Percentiles rank a stretch among this genome's conserved stretches.
Evolutionary conservation across 2,113 vertebrate species (phyloP).

Genomic region (Anoplopoma fimbria): DNA sequence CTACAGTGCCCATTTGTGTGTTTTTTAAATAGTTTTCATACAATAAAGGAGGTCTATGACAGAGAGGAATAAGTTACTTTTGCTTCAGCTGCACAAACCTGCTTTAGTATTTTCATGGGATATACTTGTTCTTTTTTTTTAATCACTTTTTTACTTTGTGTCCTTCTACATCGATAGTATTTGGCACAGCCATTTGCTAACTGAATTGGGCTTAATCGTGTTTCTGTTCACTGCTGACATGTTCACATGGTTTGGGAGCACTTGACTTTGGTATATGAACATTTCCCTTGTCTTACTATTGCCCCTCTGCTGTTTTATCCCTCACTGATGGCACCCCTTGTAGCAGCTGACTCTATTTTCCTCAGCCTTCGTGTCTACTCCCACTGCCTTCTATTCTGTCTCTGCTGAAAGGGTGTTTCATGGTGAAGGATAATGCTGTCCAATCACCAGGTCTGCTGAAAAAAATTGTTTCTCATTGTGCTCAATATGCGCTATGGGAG

Average conservation of each 20-base stretch:
- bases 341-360: constrained; percentile 51
- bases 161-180: background rate
- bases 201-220: constrained; percentile 32
- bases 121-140: background rate
- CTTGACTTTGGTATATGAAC: constrained; percentile 38
- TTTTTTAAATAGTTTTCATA: background rate
- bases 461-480: constrained; percentile 29
- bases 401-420: constrained; percentile 40
- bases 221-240: constrained; percentile 29
- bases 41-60: background rate
- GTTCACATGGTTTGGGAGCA: constrained; percentile 51
- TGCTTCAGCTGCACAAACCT: background rate
- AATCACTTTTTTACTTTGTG: background rate
- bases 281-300: constrained; percentile 40
- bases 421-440: constrained; percentile 51
- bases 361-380: constrained; percentile 41
- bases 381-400: constrained; percentile 37
- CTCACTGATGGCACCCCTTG: constrained; percentile 7
- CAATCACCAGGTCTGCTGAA: constrained; percentile 36
- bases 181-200: constrained; percentile 4
- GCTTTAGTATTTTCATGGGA: background rate
- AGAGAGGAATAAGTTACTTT: background rate
- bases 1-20: background rate
- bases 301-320: constrained; percentile 27
- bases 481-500: background rate